Base-by-base conservation (phyloP, 2,113 vertebrate species). In the Balaeniceps rex region DNA sequence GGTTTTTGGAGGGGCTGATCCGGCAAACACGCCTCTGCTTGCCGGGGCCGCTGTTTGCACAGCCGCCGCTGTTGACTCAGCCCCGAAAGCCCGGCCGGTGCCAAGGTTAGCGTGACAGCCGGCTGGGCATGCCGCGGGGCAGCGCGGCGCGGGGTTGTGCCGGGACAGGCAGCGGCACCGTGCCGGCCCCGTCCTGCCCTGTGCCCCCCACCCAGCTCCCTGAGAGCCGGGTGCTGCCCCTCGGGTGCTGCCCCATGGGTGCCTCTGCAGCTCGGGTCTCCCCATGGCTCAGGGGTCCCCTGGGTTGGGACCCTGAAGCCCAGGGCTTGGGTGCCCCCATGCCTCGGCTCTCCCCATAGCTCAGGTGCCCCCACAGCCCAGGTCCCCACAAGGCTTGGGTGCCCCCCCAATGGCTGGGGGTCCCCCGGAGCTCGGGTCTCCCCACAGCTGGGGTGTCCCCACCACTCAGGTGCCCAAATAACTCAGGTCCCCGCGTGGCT, bases 61-160 rank as follows among this genome's bases (percentile, higher is more conserved):
- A 77, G 96, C 49, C 13, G 8, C 49, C 0, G 40, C 90, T 65
- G 92, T 83, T 94, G 93, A n/a, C 58, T 87, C 80, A 47, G 91
- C 74, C 47, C 46, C 19, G 7, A 14, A 10, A 74, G 42, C 71
- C n/a, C 3, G 2, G 46, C 60, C 3, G 7, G 57, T 75, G 92
- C 84, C 92, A 76, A 83, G 93, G 91, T 29, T 63, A 12, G 46
- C 4, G 72, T 52, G 83, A 38, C 47, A 52, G n/a, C 26, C 1
- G 11, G 40, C 75, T 23, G 34, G 33, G 58, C 34, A 5, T 26
- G 61, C 63, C 3, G 0, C 2, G 5, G 31, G 44, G 12, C 44
- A 4, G 44, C 17, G 3, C 15, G 4, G 12, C 2, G 19, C 21
- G 1, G 34, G 83, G 51, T 1, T 33, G 85, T 21, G 87, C 26